Evolutionary conservation across 2,797 vertebrate genomes (phyloP).

Genomic region (Neostethus bicornis): DNA sequence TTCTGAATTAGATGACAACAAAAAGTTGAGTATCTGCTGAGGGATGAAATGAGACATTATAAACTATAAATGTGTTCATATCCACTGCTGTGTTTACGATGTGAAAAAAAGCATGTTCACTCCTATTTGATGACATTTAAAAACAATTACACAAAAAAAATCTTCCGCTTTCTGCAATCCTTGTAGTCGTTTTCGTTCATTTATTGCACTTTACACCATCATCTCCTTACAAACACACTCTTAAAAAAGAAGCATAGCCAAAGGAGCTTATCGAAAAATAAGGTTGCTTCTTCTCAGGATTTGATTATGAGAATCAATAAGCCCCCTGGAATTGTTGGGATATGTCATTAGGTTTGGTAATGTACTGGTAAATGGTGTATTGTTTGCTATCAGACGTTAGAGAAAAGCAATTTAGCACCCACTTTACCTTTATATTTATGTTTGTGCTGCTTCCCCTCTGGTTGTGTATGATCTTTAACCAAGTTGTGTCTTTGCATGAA

Average conservation of each 20-base stretch:
- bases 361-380: conserved; percentile 59
- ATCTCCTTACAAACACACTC: conserved; percentile 22
- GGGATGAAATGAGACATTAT: conserved; percentile 47
- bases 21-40: conserved; percentile 31
- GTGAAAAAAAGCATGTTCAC: conserved; percentile 26
- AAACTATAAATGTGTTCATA: conserved; percentile 44
- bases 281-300: conserved; percentile 42
- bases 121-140: conserved; percentile 27
- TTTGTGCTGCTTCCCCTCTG: conserved; percentile 31
- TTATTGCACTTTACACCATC: conserved; percentile 41
- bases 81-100: conserved; percentile 23
- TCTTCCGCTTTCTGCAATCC: conserved; percentile 5
- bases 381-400: conserved; percentile 58
- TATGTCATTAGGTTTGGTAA: conserved; percentile 63
- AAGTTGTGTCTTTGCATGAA: conserved; percentile 33
- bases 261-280: conserved; percentile 39
- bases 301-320: conserved; percentile 68
- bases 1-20: too few species aligned
- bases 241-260: conserved; percentile 20
- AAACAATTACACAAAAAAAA: conserved; percentile 23
- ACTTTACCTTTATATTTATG: conserved; percentile 52
- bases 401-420: conserved; percentile 56
- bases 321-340: conserved; percentile 48
- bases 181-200: conserved; percentile 41
- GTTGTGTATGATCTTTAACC: conserved; percentile 33